Evolutionary conservation across 2,888 invertebrate species (phyloP).

Genomic region (Drosophila fungiperda): DNA sequence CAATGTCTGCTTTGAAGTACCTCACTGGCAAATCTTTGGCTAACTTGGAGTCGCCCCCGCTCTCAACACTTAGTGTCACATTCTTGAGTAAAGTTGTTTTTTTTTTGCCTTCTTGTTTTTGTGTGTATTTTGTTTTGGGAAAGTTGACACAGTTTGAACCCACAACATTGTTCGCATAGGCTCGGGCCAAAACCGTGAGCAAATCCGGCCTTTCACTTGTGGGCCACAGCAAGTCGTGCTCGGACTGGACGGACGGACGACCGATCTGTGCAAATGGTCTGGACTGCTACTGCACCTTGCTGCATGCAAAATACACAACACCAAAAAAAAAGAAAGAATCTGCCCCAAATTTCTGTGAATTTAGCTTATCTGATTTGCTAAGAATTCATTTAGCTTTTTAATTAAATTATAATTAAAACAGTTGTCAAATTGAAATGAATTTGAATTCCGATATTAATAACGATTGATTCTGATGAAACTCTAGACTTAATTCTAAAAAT

Average conservation of each 20-base stretch:
- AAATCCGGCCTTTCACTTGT: constrained; percentile 67
- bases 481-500: too few relatives aligned
- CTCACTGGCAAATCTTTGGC: constrained; percentile 13
- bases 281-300: constrained; percentile 52
- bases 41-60: constrained; percentile 7
- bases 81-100: constrained; percentile 51
- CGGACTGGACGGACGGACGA: constrained; percentile 9
- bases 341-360: neutral
- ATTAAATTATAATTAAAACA: neutral
- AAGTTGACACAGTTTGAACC: constrained; percentile 77
- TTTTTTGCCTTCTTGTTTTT: constrained; percentile 25
- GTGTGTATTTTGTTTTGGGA: constrained; percentile 48
- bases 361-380: neutral
- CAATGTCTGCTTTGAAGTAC: constrained; percentile 43
- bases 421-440: neutral
- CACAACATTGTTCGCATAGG: constrained; percentile 33
- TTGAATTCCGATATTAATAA: neutral
- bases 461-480: too few relatives aligned
- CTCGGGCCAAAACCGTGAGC: constrained; percentile 73
- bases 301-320: constrained; percentile 36
- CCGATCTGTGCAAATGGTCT: neutral
- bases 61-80: constrained; percentile 45
- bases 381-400: neutral
- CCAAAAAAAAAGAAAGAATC: neutral
- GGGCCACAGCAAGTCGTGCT: constrained; percentile 34